A percentile compares a stretch with the other conserved stretches of the same genome.
These are phyloP conservation scores for Pangasius mekongensis DNA, from an alignment of 2,797 vertebrate species.

Conservation along the genomic window DNA sequence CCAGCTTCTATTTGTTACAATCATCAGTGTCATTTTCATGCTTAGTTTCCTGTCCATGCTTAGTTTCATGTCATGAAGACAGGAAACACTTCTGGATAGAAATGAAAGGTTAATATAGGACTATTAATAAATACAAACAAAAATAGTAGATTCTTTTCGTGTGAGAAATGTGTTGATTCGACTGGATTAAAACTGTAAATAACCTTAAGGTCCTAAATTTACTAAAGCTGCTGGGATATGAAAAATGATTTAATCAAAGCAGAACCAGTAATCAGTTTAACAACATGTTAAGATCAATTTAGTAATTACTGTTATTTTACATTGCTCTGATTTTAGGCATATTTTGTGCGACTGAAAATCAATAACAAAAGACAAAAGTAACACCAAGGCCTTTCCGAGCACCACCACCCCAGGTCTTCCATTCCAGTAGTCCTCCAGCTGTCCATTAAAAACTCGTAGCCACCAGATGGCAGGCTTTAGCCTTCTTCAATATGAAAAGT, in stretches of 20 bases:
- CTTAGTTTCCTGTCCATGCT: neutral
- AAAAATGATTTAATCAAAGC: constrained; percentile 2
- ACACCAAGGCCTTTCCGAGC: neutral
- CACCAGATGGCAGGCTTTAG: constrained; percentile 37
- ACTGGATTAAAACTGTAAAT: constrained; percentile 1
- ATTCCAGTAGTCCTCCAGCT: neutral
- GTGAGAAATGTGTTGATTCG: neutral
- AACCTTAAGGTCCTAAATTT: neutral
- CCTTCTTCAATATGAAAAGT: neutral
- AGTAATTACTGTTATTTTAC: neutral
- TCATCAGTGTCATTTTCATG: constrained; percentile 20
- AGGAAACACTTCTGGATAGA: neutral
- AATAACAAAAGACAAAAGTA: constrained; percentile 5
- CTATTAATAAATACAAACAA: neutral
- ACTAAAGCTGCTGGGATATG: neutral
- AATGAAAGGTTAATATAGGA: neutral
- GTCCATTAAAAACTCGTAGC: constrained; percentile 1
- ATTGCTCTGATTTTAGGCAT: neutral
- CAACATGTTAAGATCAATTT: neutral
- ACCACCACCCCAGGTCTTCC: neutral
- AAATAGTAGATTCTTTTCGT: neutral
- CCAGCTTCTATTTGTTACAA: neutral
- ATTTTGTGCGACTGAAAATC: constrained; percentile 3
- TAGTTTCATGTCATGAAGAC: neutral
- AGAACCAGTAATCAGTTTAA: constrained; percentile 6